Percentiles rank a stretch among this genome's conserved stretches.
Evolutionary conservation across 2,888 invertebrate species (phyloP).

Genomic region (Octonoba sinensis): DNA sequence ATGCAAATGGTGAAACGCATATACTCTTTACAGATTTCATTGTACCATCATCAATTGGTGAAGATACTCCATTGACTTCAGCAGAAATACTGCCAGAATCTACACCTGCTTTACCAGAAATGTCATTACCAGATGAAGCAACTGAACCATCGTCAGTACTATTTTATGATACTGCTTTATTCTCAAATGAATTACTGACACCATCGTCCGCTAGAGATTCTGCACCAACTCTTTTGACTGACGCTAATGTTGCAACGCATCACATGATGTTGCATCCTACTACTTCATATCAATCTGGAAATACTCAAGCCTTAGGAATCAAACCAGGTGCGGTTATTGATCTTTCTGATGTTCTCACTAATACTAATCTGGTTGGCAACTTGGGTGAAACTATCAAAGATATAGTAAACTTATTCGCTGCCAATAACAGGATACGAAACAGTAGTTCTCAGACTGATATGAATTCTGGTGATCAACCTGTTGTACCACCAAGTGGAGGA

Average conservation of each 20-base stretch:
- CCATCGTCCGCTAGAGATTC: slow-evolving; percentile 53
- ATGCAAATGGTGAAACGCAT: slow-evolving; percentile 65
- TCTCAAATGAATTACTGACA: slow-evolving; percentile 33
- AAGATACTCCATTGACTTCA: slow-evolving; percentile 2
- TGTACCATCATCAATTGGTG: slow-evolving; percentile 36
- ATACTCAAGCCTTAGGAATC: slow-evolving; percentile 52
- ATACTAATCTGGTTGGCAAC: slow-evolving; percentile 66
- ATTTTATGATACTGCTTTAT: slow-evolving; percentile 18
- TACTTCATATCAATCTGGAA: slow-evolving; percentile 41
- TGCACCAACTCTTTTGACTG: slow-evolving; percentile 49
- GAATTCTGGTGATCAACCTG: slow-evolving; percentile 12
- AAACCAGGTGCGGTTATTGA: slow-evolving; percentile 67
- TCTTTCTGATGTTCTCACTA: slow-evolving; percentile 66
- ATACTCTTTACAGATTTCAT: slow-evolving; percentile 66
- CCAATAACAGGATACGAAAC: slow-evolving; percentile 37
- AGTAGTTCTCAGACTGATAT: slow-evolving; percentile 15
- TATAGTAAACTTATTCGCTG: slow-evolving; percentile 66
- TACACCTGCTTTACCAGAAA: slow-evolving; percentile 41
- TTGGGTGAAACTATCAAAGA: slow-evolving; percentile 67
- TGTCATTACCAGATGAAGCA: neutral
- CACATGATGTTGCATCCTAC: slow-evolving; percentile 38
- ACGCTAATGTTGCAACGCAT: slow-evolving; percentile 48
- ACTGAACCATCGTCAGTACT: neutral
- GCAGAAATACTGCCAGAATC: slow-evolving; percentile 12
- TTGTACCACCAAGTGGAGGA: slow-evolving; percentile 56